Evolutionary conservation across 2,113 vertebrate species (phyloP).

Genomic region (Zapornia atra): DNA sequence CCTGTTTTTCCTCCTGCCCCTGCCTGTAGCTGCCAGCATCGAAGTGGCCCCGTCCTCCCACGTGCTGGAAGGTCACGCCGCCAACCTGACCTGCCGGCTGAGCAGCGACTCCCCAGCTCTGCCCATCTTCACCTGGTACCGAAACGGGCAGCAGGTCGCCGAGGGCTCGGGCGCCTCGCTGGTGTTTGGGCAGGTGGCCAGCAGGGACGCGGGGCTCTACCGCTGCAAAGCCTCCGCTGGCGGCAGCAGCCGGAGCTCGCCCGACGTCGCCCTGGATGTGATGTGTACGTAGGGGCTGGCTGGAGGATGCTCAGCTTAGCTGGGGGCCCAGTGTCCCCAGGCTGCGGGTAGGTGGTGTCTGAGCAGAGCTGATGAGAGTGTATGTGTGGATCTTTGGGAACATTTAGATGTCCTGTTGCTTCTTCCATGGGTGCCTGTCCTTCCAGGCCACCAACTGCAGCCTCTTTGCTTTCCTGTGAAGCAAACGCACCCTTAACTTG

Average conservation of each 20-base stretch:
- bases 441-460: fast-evolving
- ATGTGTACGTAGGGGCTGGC: constrained; percentile 1
- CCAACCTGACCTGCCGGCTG: constrained; percentile 52
- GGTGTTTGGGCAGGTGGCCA: background rate
- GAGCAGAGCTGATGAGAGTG: background rate
- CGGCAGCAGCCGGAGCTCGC: background rate
- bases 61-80: constrained; percentile 1
- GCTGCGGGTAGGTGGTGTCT: too few relatives aligned
- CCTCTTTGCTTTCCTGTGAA: background rate
- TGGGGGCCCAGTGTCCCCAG: too few relatives aligned
- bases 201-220: constrained; percentile 4
- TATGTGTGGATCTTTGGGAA: fast-evolving
- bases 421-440: background rate
- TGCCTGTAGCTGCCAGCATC: background rate
- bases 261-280: background rate
- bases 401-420: background rate
- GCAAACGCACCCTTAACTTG: fast-evolving
- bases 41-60: background rate
- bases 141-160: background rate
- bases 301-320: fast-evolving
- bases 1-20: background rate
- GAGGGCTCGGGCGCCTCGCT: background rate
- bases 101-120: background rate
- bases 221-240: background rate
- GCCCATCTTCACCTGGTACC: constrained; percentile 56